Conservation (phyloP, 2,888 invertebrate genomes). For the Orthonychiurus folsomi region DNA sequence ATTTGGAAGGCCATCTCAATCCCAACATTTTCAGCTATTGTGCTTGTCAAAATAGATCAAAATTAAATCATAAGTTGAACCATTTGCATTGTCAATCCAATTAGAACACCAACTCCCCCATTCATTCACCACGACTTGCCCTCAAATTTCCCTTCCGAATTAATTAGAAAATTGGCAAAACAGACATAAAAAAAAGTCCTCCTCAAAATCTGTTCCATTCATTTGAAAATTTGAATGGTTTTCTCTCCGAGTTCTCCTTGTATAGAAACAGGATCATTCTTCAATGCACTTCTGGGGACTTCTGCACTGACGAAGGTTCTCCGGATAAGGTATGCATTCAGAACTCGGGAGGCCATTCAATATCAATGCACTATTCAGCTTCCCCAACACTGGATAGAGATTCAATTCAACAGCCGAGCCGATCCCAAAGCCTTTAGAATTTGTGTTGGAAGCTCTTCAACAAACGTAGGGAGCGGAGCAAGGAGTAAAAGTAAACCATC, state of each 20-base stretch:
- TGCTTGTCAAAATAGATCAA: too few species aligned
- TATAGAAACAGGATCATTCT: background rate
- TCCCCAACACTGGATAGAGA: background rate
- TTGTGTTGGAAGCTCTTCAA: background rate
- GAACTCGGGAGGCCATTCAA: background rate
- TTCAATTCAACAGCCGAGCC: background rate
- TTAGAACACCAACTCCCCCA: too few species aligned
- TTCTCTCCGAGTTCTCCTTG: background rate
- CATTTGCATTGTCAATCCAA: too few species aligned
- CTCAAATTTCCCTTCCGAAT: too few species aligned
- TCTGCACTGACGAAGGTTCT: background rate
- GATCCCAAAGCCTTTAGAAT: background rate
- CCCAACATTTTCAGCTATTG: too few species aligned
- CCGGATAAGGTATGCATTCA: background rate
- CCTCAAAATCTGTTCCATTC: background rate
- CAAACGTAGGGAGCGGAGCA: background rate
- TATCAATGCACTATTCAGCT: conserved; percentile 1
- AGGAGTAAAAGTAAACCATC: background rate
- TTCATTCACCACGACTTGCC: too few species aligned
- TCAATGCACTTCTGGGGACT: background rate
- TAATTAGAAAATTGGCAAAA: conserved; percentile 1
- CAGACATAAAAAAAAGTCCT: background rate
- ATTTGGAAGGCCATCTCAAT: too few species aligned
- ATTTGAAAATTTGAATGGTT: background rate
- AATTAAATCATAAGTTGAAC: too few species aligned